Conservation (phyloP, 2,888 invertebrate species). For the Drosophila neoperkinsi region DNA sequence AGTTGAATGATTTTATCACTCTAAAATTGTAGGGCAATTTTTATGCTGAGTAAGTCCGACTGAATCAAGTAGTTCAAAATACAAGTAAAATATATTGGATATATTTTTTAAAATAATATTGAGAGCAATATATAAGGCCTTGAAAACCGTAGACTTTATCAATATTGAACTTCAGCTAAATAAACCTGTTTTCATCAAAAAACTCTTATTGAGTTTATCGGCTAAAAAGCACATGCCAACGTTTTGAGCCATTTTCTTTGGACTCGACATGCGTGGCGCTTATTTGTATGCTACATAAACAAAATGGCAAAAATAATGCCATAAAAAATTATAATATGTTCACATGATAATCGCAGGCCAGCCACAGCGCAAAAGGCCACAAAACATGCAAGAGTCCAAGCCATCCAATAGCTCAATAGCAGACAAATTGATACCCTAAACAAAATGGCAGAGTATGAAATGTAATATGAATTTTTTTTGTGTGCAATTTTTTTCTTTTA, state of each 20-base stretch:
- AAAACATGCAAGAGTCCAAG: slow-evolving; percentile 56
- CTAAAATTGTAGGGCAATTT: neutral
- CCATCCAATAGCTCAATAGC: neutral
- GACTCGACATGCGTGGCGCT: slow-evolving; percentile 36
- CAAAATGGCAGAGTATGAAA: neutral
- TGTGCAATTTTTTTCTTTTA: neutral
- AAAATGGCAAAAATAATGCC: slow-evolving; percentile 23
- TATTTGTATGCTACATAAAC: slow-evolving; percentile 61
- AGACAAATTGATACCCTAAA: slow-evolving; percentile 20
- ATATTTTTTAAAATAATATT: neutral
- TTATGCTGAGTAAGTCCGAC: neutral
- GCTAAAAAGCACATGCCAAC: neutral
- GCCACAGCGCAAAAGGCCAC: slow-evolving; percentile 32
- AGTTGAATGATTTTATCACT: neutral
- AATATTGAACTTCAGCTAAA: neutral
- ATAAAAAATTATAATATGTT: slow-evolving; percentile 47
- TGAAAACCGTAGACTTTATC: neutral
- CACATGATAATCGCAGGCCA: slow-evolving; percentile 48
- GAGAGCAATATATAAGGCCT: neutral
- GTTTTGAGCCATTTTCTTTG: slow-evolving; percentile 11
- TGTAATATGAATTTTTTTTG: neutral
- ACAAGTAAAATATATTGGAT: neutral
- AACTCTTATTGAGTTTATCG: neutral
- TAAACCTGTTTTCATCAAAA: neutral
- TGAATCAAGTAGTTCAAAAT: neutral